phyloP scores from a whole-genome alignment of 2,113 vertebrate genomes.

The Chaetops frenatus region DNA sequence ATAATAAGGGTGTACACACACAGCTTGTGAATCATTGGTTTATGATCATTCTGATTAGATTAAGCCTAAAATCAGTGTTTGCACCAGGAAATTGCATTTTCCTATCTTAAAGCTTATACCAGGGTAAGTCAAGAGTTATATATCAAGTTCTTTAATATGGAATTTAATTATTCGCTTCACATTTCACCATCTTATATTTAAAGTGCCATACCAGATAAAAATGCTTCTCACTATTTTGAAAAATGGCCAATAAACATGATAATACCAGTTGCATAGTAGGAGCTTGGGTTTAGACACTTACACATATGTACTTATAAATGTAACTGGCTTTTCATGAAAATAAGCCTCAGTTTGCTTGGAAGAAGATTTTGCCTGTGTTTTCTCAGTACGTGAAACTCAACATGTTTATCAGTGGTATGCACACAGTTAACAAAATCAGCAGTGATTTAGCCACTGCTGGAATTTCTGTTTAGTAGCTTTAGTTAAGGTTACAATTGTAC shows the following conservation, averaged over 20 bases:
- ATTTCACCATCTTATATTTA: not conserved
- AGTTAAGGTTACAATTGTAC: not conserved
- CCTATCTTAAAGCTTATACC: not conserved
- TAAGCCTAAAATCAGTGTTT: not conserved
- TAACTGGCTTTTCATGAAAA: not conserved
- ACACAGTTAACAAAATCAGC: not conserved
- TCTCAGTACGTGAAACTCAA: not conserved
- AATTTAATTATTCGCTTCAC: not conserved
- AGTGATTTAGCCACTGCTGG: not conserved
- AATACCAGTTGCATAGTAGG: not conserved
- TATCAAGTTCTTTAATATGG: not conserved
- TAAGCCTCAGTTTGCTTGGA: not conserved
- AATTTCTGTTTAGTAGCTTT: not conserved
- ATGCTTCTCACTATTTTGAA: not conserved
- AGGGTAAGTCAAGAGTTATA: not conserved
- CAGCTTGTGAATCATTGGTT: not conserved
- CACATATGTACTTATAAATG: not conserved
- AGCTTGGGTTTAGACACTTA: not conserved
- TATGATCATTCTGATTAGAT: not conserved
- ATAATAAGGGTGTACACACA: not conserved
- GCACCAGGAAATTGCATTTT: not conserved
- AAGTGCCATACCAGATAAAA: not conserved
- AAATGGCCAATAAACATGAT: not conserved
- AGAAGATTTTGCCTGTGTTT: not conserved
- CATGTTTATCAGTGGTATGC: not conserved